A percentile compares a stretch with the other conserved stretches of the same genome.
Evolutionary conservation across 1,140 invertebrate species (phyloP).

Genomic region (Drosophila chauvacae): DNA sequence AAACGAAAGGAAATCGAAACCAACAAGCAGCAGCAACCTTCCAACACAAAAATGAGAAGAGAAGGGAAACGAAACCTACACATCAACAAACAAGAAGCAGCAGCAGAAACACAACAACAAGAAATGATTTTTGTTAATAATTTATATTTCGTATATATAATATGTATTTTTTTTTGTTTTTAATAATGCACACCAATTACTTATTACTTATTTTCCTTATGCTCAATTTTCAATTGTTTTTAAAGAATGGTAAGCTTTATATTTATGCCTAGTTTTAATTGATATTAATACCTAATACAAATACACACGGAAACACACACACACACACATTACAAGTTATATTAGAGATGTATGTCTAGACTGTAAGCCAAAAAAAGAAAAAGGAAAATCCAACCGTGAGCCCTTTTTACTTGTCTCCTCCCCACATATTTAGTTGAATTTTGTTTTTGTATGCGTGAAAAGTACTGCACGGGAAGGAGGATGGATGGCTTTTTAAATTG

Average conservation of each 20-base stretch:
- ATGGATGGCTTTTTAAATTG: constrained; percentile 65
- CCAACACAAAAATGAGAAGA: constrained; percentile 44
- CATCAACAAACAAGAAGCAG: constrained; percentile 10
- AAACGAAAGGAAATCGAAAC: constrained; percentile 32
- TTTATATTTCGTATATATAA: constrained; percentile 56
- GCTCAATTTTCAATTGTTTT: constrained; percentile 68
- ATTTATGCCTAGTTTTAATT: constrained; percentile 78
- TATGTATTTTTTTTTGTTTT: constrained; percentile 36
- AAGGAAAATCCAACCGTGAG: not conserved
- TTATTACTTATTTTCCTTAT: constrained; percentile 69
- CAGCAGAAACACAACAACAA: constrained; percentile 57
- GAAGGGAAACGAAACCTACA: constrained; percentile 3
- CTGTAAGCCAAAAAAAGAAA: constrained; percentile 37
- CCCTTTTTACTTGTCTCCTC: not conserved
- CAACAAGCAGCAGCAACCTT: constrained; percentile 35
- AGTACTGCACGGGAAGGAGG: constrained; percentile 22
- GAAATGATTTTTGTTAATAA: constrained; percentile 69
- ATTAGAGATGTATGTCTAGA: constrained; percentile 53
- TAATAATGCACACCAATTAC: constrained; percentile 73
- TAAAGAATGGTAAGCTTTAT: constrained; percentile 72
- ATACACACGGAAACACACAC: constrained; percentile 1
- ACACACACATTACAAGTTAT: constrained; percentile 53
- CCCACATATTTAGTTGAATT: constrained; percentile 68
- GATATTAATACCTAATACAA: constrained; percentile 48
- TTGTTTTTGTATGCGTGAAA: constrained; percentile 55